A percentile compares a stretch with the other conserved stretches of the same genome.
These are phyloP conservation scores for Pseudopleuronectes americanus DNA, from an alignment of 2,797 vertebrate genomes.

Conservation along the genomic window DNA sequence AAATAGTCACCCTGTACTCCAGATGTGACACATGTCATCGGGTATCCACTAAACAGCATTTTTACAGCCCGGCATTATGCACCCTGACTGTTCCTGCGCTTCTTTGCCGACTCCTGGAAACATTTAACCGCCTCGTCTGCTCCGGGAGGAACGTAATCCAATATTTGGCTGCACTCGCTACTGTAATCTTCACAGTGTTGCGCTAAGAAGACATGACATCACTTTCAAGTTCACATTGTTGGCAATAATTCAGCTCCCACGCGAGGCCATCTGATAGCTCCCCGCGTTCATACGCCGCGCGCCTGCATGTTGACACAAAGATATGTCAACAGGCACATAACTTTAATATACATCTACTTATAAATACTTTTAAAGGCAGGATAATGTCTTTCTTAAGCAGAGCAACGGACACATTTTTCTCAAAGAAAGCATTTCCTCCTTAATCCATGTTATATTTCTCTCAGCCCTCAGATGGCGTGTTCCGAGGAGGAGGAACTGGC, in stretches of 20 bases:
- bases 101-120: conserved; percentile 48
- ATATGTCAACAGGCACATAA: no score
- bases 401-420: conserved; percentile 49
- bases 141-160: conserved; percentile 60
- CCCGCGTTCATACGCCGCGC: background rate
- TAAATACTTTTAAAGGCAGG: conserved; percentile 51
- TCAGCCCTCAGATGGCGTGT: conserved; percentile 71
- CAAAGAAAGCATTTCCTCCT: conserved; percentile 62
- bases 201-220: conserved; percentile 58
- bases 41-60: conserved; percentile 29
- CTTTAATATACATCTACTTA: conserved; percentile 41
- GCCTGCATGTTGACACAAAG: conserved; percentile 27
- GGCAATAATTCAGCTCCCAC: conserved; percentile 43
- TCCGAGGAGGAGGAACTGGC: conserved; percentile 75
- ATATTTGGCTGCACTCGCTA: conserved; percentile 55
- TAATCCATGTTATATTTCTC: conserved; percentile 79
- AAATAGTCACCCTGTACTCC: conserved; percentile 20
- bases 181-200: conserved; percentile 62
- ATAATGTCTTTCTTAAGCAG: conserved; percentile 57
- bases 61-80: conserved; percentile 17
- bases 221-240: conserved; percentile 67
- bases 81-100: conserved; percentile 21
- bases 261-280: conserved; percentile 56
- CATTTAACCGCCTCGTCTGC: conserved; percentile 55
- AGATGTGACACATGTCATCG: conserved; percentile 33